Conservation (phyloP, 2,113 vertebrate species). For the Heterotis niloticus region DNA sequence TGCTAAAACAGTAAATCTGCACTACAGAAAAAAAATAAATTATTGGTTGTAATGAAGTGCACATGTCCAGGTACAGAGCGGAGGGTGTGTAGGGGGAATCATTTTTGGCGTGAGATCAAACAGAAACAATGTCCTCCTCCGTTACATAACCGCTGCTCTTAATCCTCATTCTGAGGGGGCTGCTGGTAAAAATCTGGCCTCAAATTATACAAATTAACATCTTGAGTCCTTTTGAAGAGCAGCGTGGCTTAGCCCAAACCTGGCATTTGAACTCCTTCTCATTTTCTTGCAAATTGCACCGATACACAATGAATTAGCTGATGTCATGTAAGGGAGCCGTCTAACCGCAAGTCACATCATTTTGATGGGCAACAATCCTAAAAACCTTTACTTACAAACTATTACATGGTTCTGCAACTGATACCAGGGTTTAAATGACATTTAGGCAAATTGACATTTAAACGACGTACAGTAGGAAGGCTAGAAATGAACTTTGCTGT, state of each 20-base stretch:
- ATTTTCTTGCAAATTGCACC: neutral
- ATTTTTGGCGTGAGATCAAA: slow-evolving; percentile 35
- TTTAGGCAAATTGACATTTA: neutral
- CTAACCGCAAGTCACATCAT: neutral
- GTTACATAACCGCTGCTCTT: slow-evolving; percentile 28
- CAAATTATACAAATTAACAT: slow-evolving; percentile 16
- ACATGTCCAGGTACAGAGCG: slow-evolving; percentile 32
- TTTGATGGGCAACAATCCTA: neutral
- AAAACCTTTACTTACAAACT: neutral
- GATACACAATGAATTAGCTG: neutral
- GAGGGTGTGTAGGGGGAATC: slow-evolving; percentile 6
- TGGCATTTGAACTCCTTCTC: neutral
- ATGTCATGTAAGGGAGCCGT: neutral
- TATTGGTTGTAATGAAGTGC: slow-evolving; percentile 29
- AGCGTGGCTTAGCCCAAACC: neutral
- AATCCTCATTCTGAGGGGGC: slow-evolving; percentile 25
- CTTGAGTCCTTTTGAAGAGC: slow-evolving; percentile 3
- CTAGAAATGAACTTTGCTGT: neutral
- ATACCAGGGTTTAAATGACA: neutral
- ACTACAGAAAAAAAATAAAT: slow-evolving; percentile 17
- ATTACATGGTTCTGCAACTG: neutral
- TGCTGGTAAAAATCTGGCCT: slow-evolving; percentile 19
- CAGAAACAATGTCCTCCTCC: slow-evolving; percentile 11
- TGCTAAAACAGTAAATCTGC: neutral
- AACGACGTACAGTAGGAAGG: neutral